Base-by-base conservation (phyloP, 2,888 invertebrate species). In the Plemyria rubiginata region DNA sequence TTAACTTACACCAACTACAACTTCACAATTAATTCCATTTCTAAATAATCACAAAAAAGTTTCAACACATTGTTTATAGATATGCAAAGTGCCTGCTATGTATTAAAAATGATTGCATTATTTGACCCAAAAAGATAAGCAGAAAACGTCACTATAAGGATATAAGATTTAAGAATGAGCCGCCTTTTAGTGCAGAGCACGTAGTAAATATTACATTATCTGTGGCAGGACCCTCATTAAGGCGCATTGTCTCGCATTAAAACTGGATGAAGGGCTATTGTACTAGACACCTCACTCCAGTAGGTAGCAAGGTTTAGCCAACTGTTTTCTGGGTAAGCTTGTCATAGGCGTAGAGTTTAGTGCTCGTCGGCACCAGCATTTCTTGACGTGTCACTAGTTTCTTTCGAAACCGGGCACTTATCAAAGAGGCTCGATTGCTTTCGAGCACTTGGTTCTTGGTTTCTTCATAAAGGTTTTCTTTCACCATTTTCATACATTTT, bases 191-290 rank as follows among this genome's bases (percentile, higher is more conserved):
- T 70, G 70, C 68, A 70, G 53, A 69, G 66, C 32, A 51, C 45
- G 54, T 52, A 48, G 54, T 51, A 48, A 63, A 51, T 59, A 59
- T 51, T n/a, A 41, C 54, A 49, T 59, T 49, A 59, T 58, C 67
- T 67, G 48, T 68, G 70, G 68, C 76, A 70, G 65, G 72, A 70
- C 72, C 79, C 72, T 77, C 76, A 74, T 80, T 78, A 73, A 67
- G 67, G 67, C 70, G 77, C 70, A 75, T 70, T 75, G 74, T 73
- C 73, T 73, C 73, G 71, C 74, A 74, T 79, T 78, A 79, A 74
- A 69, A 65, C 72, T 73, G 65, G 71, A 70, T 71, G 71, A 68
- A 67, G 70, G 73, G 62, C 65, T 60, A 65, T 54, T 48, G 54
- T 57, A 22, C 50, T 58, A 64, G 60, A 53, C 67, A 63, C 60